Conservation (phyloP, 2,113 vertebrate genomes). For the Nanorana parkeri region DNA sequence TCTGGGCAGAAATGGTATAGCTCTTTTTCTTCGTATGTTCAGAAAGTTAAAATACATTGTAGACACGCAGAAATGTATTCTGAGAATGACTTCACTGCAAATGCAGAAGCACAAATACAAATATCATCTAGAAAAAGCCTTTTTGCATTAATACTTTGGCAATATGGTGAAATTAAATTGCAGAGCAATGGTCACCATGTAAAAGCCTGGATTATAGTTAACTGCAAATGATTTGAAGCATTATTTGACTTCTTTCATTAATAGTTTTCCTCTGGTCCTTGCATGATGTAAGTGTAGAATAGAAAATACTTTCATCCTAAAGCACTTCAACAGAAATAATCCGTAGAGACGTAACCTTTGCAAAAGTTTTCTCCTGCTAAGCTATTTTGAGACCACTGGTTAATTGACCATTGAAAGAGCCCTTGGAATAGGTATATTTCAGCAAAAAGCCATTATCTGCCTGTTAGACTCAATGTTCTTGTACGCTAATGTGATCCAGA, state of each 20-base stretch:
- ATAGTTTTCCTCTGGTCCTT: constrained; percentile 18
- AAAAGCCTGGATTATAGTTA: constrained; percentile 14
- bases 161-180: constrained; percentile 13
- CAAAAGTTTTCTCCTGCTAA: constrained; percentile 40
- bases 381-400: constrained; percentile 52
- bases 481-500: constrained; percentile 39
- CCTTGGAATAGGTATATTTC: constrained; percentile 47
- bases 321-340: constrained; percentile 47
- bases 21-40: too few species aligned
- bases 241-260: constrained; percentile 18
- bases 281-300: constrained; percentile 21
- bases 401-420: constrained; percentile 51
- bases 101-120: neutral
- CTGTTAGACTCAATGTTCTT: constrained; percentile 42
- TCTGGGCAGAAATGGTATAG: too few species aligned
- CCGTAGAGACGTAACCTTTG: constrained; percentile 48
- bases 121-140: constrained; percentile 7
- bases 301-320: constrained; percentile 31
- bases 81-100: neutral
- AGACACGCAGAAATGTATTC: neutral
- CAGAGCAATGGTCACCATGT: constrained; percentile 1
- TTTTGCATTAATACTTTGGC: neutral
- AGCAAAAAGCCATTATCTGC: constrained; percentile 43
- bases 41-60: too few species aligned
- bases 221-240: constrained; percentile 3